A percentile compares a stretch with the other conserved stretches of the same genome.
Conservation (phyloP, 2,888 invertebrate genomes). For the Peribatodes rhomboidaria region DNA sequence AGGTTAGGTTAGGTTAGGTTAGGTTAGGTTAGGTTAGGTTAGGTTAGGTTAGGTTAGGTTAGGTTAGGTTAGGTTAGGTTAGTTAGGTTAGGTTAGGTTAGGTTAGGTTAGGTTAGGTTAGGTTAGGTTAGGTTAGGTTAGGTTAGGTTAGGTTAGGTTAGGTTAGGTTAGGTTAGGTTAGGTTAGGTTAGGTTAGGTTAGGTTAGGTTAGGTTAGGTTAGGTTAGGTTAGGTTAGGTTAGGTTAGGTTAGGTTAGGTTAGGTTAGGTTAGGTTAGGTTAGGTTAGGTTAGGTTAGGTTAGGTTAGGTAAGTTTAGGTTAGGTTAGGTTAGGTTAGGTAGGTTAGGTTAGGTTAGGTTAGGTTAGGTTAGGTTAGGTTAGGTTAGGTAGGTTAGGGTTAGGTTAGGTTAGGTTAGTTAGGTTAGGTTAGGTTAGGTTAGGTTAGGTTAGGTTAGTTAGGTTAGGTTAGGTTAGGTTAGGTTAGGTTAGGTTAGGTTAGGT, state of each 20-base stretch:
- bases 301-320: constrained; percentile 6
- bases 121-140: constrained; percentile 15
- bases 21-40: constrained; percentile 3
- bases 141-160: constrained; percentile 15
- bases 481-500: constrained; percentile 14
- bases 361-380: constrained; percentile 7
- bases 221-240: constrained; percentile 7
- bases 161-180: constrained; percentile 13
- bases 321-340: constrained; percentile 6
- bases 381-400: constrained; percentile 1
- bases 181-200: constrained; percentile 9
- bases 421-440: constrained; percentile 10
- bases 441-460: constrained; percentile 13
- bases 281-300: constrained; percentile 4
- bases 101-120: constrained; percentile 12
- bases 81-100: no score
- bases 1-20: constrained; percentile 3
- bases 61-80: constrained; percentile 3
- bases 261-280: constrained; percentile 13
- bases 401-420: constrained; percentile 6
- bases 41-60: constrained; percentile 3
- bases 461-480: constrained; percentile 11
- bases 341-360: constrained; percentile 9
- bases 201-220: constrained; percentile 6
- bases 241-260: constrained; percentile 13